A percentile compares a stretch with the other conserved stretches of the same genome.
Evolutionary conservation across 2,113 vertebrate genomes (phyloP).

Genomic region (Trichechus manatus): DNA sequence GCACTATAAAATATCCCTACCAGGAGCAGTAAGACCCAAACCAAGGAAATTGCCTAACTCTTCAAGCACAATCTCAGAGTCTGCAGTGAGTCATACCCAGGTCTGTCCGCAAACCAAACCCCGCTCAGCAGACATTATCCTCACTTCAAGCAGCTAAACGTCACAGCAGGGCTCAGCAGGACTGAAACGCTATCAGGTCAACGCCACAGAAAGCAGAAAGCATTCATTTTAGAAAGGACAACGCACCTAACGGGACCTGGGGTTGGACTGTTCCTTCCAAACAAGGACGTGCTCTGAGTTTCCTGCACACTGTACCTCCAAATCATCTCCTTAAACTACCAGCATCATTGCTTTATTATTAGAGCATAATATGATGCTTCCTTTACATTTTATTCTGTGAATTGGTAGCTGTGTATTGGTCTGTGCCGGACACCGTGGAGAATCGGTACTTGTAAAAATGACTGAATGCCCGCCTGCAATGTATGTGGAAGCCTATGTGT

Average conservation of each 20-base stretch:
- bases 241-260: neutral
- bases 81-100: neutral
- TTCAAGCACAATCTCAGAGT: neutral
- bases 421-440: neutral
- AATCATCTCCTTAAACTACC: neutral
- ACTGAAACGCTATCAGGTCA: conserved; percentile 14
- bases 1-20: neutral
- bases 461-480: neutral
- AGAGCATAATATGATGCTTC: neutral
- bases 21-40: neutral
- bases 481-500: neutral
- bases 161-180: neutral
- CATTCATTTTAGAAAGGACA: conserved; percentile 49
- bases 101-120: neutral
- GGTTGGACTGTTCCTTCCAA: neutral
- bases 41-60: neutral
- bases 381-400: neutral
- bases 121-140: neutral
- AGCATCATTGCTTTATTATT: neutral
- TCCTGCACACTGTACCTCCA: neutral
- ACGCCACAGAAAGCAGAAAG: conserved; percentile 40
- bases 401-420: neutral
- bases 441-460: neutral
- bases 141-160: neutral
- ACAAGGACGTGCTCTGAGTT: neutral